Evolutionary conservation across 2,797 vertebrate genomes (phyloP).

Genomic region (Tarsius wallacei): DNA sequence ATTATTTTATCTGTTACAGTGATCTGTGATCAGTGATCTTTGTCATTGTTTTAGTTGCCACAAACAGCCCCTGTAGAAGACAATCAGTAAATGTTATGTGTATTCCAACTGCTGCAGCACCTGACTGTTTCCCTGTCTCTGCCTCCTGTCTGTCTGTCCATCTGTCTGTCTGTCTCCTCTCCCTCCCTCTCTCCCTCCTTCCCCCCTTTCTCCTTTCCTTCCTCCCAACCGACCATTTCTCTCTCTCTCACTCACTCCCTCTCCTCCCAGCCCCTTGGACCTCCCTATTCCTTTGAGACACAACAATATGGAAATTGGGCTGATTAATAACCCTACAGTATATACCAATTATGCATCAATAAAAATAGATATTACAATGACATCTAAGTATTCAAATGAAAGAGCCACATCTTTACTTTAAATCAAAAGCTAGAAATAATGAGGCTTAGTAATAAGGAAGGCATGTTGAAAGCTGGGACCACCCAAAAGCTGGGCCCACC

Average conservation of each 20-base stretch:
- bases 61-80: neutral
- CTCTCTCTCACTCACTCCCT: too few relatives aligned
- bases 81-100: neutral
- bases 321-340: neutral
- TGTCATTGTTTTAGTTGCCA: neutral
- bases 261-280: neutral
- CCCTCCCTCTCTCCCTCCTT: too few relatives aligned
- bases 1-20: neutral
- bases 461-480: neutral
- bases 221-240: too few relatives aligned
- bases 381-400: neutral
- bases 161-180: too few relatives aligned
- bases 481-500: neutral
- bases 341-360: neutral
- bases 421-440: neutral
- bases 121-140: neutral
- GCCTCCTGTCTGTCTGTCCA: too few relatives aligned
- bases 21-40: neutral
- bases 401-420: neutral
- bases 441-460: neutral
- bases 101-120: neutral
- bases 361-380: neutral
- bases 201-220: too few relatives aligned
- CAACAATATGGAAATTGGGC: neutral
- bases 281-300: neutral